Evolutionary conservation across 2,113 vertebrate genomes (phyloP).

Genomic region (Buteo buteo): DNA sequence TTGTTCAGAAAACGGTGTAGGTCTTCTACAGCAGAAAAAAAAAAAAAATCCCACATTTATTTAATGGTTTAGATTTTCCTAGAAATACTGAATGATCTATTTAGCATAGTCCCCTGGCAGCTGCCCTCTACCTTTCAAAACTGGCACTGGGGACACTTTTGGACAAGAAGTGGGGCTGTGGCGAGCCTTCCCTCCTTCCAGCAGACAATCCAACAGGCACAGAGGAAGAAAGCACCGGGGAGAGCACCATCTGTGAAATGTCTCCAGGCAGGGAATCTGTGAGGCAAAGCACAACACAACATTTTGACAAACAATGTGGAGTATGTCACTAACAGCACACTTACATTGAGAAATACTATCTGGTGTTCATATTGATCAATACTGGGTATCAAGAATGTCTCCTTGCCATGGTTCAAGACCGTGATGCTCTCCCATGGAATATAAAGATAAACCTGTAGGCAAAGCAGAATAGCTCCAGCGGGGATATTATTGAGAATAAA

Average conservation of each 20-base stretch:
- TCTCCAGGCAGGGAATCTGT: conserved; percentile 86
- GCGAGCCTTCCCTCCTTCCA: conserved; percentile 71
- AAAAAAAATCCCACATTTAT: not conserved
- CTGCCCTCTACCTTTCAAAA: conserved; percentile 79
- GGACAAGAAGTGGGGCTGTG: conserved; percentile 63
- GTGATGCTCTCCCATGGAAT: not conserved
- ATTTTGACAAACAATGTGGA: not conserved
- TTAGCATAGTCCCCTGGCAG: not conserved
- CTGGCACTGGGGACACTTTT: conserved; percentile 72
- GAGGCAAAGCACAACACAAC: conserved; percentile 8
- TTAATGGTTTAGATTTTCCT: not conserved
- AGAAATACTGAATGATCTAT: not conserved
- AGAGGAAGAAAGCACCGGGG: conserved; percentile 62
- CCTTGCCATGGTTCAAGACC: not conserved
- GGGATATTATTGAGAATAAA: not conserved
- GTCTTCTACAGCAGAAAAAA: conserved; percentile 43
- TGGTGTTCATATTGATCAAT: not conserved
- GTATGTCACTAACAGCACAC: not conserved
- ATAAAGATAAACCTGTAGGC: not conserved
- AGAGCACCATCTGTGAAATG: conserved; percentile 32
- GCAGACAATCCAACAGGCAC: conserved; percentile 68
- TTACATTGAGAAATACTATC: not conserved
- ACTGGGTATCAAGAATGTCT: not conserved
- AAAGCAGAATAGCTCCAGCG: not conserved
- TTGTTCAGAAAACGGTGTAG: conserved; percentile 67